A percentile compares a stretch with the other conserved stretches of the same genome.
Evolutionary conservation across 2,113 vertebrate species (phyloP).

Genomic region (Mesoclemmys tuberculata): DNA sequence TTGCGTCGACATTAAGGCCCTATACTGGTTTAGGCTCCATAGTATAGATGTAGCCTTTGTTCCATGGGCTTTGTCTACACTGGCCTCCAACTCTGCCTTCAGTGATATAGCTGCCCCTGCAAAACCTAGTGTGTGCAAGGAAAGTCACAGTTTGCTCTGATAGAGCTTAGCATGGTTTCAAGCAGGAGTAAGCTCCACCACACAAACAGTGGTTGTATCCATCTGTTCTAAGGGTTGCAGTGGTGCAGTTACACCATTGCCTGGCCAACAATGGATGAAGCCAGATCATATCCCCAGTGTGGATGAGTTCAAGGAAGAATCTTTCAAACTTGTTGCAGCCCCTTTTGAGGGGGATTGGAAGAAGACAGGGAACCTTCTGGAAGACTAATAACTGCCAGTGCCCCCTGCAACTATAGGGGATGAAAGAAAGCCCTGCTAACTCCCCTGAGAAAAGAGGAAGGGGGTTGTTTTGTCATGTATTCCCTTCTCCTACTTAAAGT

Average conservation of each 20-base stretch:
- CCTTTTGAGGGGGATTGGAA: background rate
- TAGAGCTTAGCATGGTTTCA: background rate
- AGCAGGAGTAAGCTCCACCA: background rate
- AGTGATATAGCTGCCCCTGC: background rate
- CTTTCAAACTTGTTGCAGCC: background rate
- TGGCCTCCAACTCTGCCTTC: background rate
- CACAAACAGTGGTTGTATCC: too few species aligned
- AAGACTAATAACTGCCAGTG: background rate
- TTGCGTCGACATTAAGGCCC: background rate
- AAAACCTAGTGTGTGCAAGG: background rate
- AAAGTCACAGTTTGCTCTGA: fast-evolving
- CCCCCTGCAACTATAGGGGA: background rate
- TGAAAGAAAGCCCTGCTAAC: background rate
- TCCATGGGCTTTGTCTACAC: background rate
- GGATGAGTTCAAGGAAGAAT: background rate
- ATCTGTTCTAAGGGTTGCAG: background rate
- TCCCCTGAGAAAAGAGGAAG: background rate
- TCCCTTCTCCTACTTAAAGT: background rate
- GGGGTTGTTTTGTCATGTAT: background rate
- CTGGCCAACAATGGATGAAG: background rate
- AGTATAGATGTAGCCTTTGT: background rate
- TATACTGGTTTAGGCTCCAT: background rate
- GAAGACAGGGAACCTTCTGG: background rate
- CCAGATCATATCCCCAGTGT: background rate
- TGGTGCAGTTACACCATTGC: too few species aligned